Percentiles rank a stretch among this genome's conserved stretches.
These are phyloP conservation scores for Cladopsammia gracilis DNA, from an alignment of 64 coral and sea anemone species.

Conservation along the genomic window DNA sequence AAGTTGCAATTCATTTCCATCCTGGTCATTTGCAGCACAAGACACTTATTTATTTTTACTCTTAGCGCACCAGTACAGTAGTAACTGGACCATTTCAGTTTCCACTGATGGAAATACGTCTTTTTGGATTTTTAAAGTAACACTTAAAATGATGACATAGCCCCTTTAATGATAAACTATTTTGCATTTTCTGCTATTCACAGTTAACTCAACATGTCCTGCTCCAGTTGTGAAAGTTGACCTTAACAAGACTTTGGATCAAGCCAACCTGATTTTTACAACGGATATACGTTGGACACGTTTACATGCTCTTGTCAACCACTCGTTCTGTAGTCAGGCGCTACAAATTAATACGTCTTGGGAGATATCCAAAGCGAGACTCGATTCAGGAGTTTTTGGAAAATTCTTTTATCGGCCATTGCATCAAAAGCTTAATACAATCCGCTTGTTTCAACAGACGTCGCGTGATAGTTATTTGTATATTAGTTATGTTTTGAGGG, in stretches of 20 bases:
- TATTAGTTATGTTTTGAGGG: constrained; percentile 69
- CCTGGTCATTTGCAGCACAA: too few relatives aligned
- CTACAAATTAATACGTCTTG: background rate
- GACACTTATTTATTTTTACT: too few relatives aligned
- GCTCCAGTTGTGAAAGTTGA: constrained; percentile 61
- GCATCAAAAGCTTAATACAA: background rate
- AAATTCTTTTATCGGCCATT: background rate
- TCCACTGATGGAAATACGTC: too few relatives aligned
- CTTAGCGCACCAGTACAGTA: too few relatives aligned
- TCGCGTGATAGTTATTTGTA: constrained; percentile 30
- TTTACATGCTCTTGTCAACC: background rate
- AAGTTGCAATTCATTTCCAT: too few relatives aligned
- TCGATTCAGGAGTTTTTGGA: background rate
- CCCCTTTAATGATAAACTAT: too few relatives aligned
- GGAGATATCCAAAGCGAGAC: background rate
- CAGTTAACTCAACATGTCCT: background rate
- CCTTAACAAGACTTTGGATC: constrained; percentile 45
- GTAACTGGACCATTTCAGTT: too few relatives aligned
- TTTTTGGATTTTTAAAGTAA: too few relatives aligned
- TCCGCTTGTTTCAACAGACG: background rate
- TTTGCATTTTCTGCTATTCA: background rate
- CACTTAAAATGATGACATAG: too few relatives aligned
- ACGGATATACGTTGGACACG: background rate
- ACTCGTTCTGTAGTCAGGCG: background rate
- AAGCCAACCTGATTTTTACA: background rate